Evolutionary conservation across 2,113 vertebrate genomes (phyloP).

Genomic region (Sceloporus undulatus): DNA sequence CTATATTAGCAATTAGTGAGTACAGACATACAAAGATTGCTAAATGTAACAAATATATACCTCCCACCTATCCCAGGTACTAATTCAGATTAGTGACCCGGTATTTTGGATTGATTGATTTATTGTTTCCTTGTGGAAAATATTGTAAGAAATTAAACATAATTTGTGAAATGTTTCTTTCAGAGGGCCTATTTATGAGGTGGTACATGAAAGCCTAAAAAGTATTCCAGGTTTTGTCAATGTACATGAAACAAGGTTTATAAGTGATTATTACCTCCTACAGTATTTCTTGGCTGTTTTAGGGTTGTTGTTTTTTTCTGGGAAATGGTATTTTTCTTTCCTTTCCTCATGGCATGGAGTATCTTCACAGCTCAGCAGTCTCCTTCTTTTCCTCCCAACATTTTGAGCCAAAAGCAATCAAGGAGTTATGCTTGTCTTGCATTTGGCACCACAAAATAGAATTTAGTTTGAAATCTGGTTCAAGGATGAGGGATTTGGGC

Average conservation of each 20-base stretch:
- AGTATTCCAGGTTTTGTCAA: background rate
- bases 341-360: background rate
- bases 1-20: no score
- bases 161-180: background rate
- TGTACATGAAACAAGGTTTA: fast-evolving
- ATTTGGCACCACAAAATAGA: slow-evolving; percentile 45
- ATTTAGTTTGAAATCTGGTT: slow-evolving; percentile 25
- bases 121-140: background rate
- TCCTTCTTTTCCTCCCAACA: background rate
- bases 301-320: background rate
- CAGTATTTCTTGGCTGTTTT: slow-evolving; percentile 1
- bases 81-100: background rate
- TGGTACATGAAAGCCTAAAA: background rate
- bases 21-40: no score
- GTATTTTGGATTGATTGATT: background rate
- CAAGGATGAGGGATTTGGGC: slow-evolving; percentile 5
- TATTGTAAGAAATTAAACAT: background rate
- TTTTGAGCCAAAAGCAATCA: slow-evolving; percentile 46
- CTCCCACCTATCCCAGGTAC: background rate
- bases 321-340: slow-evolving; percentile 34
- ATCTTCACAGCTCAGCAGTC: slow-evolving; percentile 34
- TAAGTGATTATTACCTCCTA: background rate
- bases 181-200: background rate
- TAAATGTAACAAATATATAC: no score
- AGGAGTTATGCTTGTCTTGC: slow-evolving; percentile 41